These are phyloP conservation scores for Leptinotarsa peninsularis DNA, from an alignment of 2,888 invertebrate genomes.

Conservation along the genomic window DNA sequence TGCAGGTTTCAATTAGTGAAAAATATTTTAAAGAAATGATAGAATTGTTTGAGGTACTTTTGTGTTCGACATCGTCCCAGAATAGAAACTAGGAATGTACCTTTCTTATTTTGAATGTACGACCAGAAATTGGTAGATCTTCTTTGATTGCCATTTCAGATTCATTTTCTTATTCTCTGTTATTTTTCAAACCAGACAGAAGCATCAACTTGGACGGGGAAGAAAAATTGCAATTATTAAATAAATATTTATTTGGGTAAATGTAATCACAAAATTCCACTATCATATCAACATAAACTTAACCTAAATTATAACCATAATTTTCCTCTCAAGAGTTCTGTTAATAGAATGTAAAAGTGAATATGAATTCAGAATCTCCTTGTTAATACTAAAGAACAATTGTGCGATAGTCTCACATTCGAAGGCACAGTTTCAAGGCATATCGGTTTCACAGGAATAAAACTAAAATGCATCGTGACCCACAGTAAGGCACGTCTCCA, in stretches of 20 bases:
- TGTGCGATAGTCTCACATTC: slow-evolving; percentile 26
- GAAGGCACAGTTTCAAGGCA: slow-evolving; percentile 36
- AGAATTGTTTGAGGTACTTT: too few relatives aligned
- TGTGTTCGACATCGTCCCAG: too few relatives aligned
- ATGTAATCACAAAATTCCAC: slow-evolving; percentile 42
- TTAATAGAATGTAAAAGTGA: slow-evolving; percentile 26
- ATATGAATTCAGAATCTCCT: slow-evolving; percentile 15
- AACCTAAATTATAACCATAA: slow-evolving; percentile 31
- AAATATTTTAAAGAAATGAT: too few relatives aligned
- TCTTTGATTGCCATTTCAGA: too few relatives aligned
- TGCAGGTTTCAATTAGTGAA: too few relatives aligned
- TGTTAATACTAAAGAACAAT: slow-evolving; percentile 19
- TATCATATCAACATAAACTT: slow-evolving; percentile 40
- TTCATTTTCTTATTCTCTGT: too few relatives aligned
- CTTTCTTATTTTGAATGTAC: too few relatives aligned
- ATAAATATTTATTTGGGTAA: slow-evolving; percentile 47
- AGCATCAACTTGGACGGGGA: too few relatives aligned
- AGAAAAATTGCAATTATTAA: slow-evolving; percentile 26
- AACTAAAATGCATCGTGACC: background rate
- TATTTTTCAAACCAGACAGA: too few relatives aligned
- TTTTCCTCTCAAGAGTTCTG: slow-evolving; percentile 11
- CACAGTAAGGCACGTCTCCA: background rate
- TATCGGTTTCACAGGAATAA: background rate
- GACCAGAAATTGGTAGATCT: too few relatives aligned
- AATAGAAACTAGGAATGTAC: too few relatives aligned